phyloP scores from a whole-genome alignment of 2,888 invertebrate species.

The Sialis fuliginosa region DNA sequence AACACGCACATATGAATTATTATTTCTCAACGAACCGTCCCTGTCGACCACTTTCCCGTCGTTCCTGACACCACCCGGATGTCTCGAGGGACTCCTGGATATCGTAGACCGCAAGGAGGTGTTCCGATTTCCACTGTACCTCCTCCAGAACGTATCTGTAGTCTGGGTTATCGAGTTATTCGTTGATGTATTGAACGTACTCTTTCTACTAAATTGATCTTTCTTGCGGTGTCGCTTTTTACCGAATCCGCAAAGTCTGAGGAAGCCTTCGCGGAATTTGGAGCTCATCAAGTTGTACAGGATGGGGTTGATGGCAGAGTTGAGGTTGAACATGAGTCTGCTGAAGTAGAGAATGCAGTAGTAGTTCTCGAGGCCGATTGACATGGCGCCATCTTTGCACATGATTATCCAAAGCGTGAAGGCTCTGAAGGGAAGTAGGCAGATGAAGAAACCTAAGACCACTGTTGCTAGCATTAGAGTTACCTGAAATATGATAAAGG shows the following conservation, averaged over 20 bases:
- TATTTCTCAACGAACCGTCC: too few relatives aligned
- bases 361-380: constrained; percentile 63
- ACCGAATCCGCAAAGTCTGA: constrained; percentile 38
- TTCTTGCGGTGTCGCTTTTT: constrained; percentile 10
- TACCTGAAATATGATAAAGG: constrained; percentile 24
- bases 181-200: constrained; percentile 47
- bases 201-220: constrained; percentile 37
- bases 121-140: constrained; percentile 34
- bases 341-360: constrained; percentile 72
- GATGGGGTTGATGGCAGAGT: constrained; percentile 83
- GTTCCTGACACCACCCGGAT: too few relatives aligned
- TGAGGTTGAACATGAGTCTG: constrained; percentile 74
- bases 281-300: constrained; percentile 84
- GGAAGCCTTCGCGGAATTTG: constrained; percentile 71
- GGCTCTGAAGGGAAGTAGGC: constrained; percentile 75
- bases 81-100: too few relatives aligned
- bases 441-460: constrained; percentile 78
- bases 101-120: constrained; percentile 9
- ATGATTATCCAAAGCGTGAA: constrained; percentile 76
- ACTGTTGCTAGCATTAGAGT: constrained; percentile 81
- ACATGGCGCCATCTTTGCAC: constrained; percentile 38
- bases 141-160: constrained; percentile 42
- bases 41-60: too few relatives aligned
- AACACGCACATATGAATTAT: too few relatives aligned
- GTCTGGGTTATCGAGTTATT: constrained; percentile 39